phyloP scores from a whole-genome alignment of 2,888 invertebrate genomes.

The Blera fallax region DNA sequence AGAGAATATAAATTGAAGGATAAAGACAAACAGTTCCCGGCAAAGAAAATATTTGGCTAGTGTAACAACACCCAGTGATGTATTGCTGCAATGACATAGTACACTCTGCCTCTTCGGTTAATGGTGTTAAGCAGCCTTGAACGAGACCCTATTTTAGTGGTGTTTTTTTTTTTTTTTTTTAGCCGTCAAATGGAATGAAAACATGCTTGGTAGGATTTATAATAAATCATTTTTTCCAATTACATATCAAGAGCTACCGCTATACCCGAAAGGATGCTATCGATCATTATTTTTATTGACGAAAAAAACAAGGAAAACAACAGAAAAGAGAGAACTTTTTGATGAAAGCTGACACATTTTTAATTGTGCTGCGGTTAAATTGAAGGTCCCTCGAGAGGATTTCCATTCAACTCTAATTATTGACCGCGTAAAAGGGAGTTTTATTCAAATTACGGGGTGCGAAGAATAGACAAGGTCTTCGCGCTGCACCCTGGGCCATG shows the following conservation, averaged over 20 bases:
- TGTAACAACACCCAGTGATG: slow-evolving; percentile 19
- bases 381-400: neutral
- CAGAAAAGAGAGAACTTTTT: slow-evolving; percentile 1
- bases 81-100: slow-evolving; percentile 36
- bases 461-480: no score
- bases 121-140: slow-evolving; percentile 61
- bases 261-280: slow-evolving; percentile 60
- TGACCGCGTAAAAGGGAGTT: neutral
- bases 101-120: slow-evolving; percentile 19
- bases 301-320: neutral
- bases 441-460: no score
- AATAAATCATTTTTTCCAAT: slow-evolving; percentile 71
- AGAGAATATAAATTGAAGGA: slow-evolving; percentile 42
- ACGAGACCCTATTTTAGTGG: slow-evolving; percentile 6
- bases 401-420: neutral
- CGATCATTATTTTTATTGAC: slow-evolving; percentile 59
- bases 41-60: slow-evolving; percentile 55
- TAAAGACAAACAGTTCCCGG: slow-evolving; percentile 50
- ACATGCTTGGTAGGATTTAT: slow-evolving; percentile 49
- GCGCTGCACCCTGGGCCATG: no score
- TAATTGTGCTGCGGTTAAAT: slow-evolving; percentile 19
- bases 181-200: slow-evolving; percentile 62
- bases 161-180: slow-evolving; percentile 20
- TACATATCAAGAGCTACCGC: slow-evolving; percentile 59
- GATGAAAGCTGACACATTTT: slow-evolving; percentile 38